Conservation (phyloP, 2,797 vertebrate species). For the Falco berigora region DNA sequence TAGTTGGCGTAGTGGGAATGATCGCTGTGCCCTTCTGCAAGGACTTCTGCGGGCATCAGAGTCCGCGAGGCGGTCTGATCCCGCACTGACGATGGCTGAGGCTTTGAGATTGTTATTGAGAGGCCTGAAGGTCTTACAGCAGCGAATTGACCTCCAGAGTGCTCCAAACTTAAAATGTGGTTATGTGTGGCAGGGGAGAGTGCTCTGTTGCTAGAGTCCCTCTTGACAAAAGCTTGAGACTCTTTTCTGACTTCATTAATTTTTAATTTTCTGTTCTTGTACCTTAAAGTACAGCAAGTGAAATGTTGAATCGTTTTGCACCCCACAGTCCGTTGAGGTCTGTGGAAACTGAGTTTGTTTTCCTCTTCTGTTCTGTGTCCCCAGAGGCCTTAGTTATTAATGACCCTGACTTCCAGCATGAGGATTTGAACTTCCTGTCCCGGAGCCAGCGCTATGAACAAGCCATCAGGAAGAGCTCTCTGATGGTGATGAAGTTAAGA, state of each 20-base stretch:
- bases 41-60: background rate
- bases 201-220: background rate
- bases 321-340: fast-evolving
- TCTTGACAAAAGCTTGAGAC: background rate
- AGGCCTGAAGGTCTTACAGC: background rate
- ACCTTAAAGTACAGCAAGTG: background rate
- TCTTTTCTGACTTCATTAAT: background rate
- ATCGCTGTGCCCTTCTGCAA: background rate
- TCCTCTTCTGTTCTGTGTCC: background rate
- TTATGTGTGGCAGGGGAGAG: background rate
- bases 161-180: background rate
- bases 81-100: fast-evolving
- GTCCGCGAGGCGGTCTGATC: background rate
- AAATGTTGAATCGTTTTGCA: background rate
- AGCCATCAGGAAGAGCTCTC: constrained; percentile 86
- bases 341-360: background rate
- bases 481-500: constrained; percentile 88
- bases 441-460: constrained; percentile 91
- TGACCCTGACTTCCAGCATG: constrained; percentile 88
- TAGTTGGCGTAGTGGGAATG: background rate
- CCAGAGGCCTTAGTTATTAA: constrained; percentile 81
- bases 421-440: constrained; percentile 90
- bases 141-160: background rate
- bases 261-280: background rate
- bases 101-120: background rate